Conservation (phyloP, 2,888 invertebrate species). For the Rapana venosa region DNA sequence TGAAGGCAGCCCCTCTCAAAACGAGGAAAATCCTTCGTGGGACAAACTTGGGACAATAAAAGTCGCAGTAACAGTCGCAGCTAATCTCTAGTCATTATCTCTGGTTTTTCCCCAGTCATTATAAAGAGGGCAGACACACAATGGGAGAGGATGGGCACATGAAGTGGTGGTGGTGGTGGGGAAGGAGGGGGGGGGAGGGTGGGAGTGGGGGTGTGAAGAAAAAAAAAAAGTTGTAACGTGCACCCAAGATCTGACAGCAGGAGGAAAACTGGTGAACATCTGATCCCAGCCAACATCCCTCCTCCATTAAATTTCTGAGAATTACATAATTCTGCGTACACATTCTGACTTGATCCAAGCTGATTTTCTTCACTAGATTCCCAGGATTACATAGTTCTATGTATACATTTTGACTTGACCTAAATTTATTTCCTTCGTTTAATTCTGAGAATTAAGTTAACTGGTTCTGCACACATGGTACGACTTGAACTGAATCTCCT, state of each 20-base stretch:
- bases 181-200: not conserved
- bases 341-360: too few relatives aligned
- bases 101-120: not conserved
- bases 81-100: not conserved
- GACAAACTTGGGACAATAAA: not conserved
- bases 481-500: too few relatives aligned
- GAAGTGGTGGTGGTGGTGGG: not conserved
- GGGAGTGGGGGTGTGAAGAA: not conserved
- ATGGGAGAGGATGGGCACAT: too few relatives aligned
- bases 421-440: too few relatives aligned
- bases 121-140: not conserved
- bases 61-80: not conserved
- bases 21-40: not conserved
- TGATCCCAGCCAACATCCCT: not conserved
- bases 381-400: too few relatives aligned
- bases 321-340: too few relatives aligned
- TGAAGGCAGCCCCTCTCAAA: not conserved
- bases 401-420: too few relatives aligned
- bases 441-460: too few relatives aligned
- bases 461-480: too few relatives aligned
- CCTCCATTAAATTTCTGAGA: too few relatives aligned
- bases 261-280: not conserved
- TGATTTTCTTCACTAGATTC: too few relatives aligned
- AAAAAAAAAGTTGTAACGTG: not conserved
- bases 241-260: not conserved